Evolutionary conservation across 2,113 vertebrate genomes (phyloP).

Genomic region (Osmerus mordax): DNA sequence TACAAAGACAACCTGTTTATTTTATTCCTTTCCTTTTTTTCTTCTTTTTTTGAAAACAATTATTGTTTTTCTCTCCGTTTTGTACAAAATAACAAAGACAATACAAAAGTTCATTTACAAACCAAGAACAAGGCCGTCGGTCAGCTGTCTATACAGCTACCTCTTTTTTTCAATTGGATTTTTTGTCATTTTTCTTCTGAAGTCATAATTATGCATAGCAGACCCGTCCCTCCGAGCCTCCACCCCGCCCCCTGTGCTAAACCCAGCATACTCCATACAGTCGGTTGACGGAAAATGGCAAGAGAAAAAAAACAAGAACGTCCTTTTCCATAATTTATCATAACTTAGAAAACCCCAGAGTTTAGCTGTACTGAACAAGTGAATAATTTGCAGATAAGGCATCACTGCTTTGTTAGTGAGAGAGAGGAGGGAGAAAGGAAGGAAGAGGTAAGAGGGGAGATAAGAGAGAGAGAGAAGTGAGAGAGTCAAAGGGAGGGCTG

Average conservation of each 20-base stretch:
- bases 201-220: slow-evolving; percentile 84
- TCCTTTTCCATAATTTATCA: slow-evolving; percentile 65
- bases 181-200: slow-evolving; percentile 28
- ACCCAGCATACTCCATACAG: slow-evolving; percentile 67
- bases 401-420: slow-evolving; percentile 87
- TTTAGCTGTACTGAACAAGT: slow-evolving; percentile 60
- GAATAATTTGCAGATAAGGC: slow-evolving; percentile 85
- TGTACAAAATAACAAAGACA: slow-evolving; percentile 97
- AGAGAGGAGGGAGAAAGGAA: slow-evolving; percentile 23
- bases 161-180: slow-evolving; percentile 71
- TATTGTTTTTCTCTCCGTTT: slow-evolving; percentile 73
- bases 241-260: slow-evolving; percentile 45
- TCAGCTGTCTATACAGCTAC: slow-evolving; percentile 93
- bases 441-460: not conserved
- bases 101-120: slow-evolving; percentile 99
- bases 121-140: slow-evolving; percentile 92
- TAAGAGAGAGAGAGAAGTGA: slow-evolving; percentile 24
- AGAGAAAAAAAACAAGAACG: slow-evolving; percentile 55
- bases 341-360: slow-evolving; percentile 62
- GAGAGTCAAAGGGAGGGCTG: slow-evolving; percentile 18
- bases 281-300: slow-evolving; percentile 58
- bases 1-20: slow-evolving; percentile 85
- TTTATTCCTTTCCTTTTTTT: slow-evolving; percentile 67
- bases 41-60: slow-evolving; percentile 69
- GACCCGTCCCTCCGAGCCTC: slow-evolving; percentile 32